These are phyloP conservation scores for Phymastichus coffea DNA, from an alignment of 1,140 invertebrate species.

Conservation along the genomic window DNA sequence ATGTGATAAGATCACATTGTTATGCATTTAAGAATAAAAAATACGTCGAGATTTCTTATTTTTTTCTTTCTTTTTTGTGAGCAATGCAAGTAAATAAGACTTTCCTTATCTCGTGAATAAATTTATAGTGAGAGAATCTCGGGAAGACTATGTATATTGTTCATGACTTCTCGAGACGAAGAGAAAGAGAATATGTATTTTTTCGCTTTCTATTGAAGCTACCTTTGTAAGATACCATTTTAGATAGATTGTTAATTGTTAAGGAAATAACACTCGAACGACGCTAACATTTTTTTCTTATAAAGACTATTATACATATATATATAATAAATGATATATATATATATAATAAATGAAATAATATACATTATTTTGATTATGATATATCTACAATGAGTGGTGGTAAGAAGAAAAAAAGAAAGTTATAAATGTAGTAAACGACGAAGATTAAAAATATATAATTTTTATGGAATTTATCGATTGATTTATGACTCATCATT, in stretches of 20 bases:
- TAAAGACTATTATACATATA: slow-evolving; percentile 26
- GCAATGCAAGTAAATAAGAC: too few species aligned
- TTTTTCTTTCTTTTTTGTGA: too few species aligned
- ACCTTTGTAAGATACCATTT: slow-evolving; percentile 17
- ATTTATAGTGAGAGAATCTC: slow-evolving; percentile 3
- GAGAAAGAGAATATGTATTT: slow-evolving; percentile 4
- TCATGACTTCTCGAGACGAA: neutral
- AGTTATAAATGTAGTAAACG: slow-evolving; percentile 16
- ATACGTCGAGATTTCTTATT: slow-evolving; percentile 8
- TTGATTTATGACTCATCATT: neutral
- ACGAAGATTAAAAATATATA: slow-evolving; percentile 21
- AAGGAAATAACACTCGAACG: slow-evolving; percentile 15
- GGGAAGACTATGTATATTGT: neutral
- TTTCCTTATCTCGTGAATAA: slow-evolving; percentile 3
- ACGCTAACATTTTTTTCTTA: slow-evolving; percentile 15
- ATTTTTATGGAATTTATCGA: slow-evolving; percentile 26
- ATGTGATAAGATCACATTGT: slow-evolving; percentile 21
- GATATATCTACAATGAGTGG: slow-evolving; percentile 18
- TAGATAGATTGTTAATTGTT: slow-evolving; percentile 18
- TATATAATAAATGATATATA: too few species aligned
- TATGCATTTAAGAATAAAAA: slow-evolving; percentile 22
- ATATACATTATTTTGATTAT: slow-evolving; percentile 24
- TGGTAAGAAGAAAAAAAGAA: neutral
- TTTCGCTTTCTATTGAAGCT: slow-evolving; percentile 8
- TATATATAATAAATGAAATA: slow-evolving; percentile 21